Percentiles rank a stretch among this genome's conserved stretches.
Conservation (phyloP, 1,140 invertebrate genomes). For the Sinonovacula constricta region DNA sequence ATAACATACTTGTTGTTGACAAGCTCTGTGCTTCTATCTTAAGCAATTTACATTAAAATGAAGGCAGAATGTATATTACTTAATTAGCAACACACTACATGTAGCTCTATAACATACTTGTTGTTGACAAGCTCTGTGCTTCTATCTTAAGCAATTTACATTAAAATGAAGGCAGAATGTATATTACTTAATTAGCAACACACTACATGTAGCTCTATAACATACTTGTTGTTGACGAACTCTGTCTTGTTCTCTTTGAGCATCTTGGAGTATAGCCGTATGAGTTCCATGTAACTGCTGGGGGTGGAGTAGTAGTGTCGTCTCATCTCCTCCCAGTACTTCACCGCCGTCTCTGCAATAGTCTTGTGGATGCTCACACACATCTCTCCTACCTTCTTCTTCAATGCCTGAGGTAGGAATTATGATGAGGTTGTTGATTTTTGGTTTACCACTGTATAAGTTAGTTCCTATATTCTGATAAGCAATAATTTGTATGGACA, state of each 20-base stretch:
- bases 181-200: no score
- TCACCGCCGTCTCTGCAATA: slow-evolving; percentile 84
- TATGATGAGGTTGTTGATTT: neutral
- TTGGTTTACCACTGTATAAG: no score
- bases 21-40: no score
- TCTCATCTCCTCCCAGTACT: slow-evolving; percentile 88
- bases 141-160: no score
- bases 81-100: no score
- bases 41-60: no score
- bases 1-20: no score
- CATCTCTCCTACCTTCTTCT: slow-evolving; percentile 75
- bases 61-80: no score
- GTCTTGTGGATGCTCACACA: slow-evolving; percentile 84
- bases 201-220: slow-evolving; percentile 5
- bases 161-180: no score
- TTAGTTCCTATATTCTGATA: no score
- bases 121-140: slow-evolving; percentile 74
- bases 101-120: no score
- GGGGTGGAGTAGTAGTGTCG: slow-evolving; percentile 91
- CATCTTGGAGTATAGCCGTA: slow-evolving; percentile 84
- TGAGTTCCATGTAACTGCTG: slow-evolving; percentile 90
- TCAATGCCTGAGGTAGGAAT: slow-evolving; percentile 62
- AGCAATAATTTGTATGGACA: no score
- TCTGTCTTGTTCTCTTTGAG: slow-evolving; percentile 73
- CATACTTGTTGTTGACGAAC: slow-evolving; percentile 75